A percentile compares a stretch with the other conserved stretches of the same genome.
phyloP scores from a whole-genome alignment of 2,888 invertebrate genomes.

The Tubulanus polymorphus region DNA sequence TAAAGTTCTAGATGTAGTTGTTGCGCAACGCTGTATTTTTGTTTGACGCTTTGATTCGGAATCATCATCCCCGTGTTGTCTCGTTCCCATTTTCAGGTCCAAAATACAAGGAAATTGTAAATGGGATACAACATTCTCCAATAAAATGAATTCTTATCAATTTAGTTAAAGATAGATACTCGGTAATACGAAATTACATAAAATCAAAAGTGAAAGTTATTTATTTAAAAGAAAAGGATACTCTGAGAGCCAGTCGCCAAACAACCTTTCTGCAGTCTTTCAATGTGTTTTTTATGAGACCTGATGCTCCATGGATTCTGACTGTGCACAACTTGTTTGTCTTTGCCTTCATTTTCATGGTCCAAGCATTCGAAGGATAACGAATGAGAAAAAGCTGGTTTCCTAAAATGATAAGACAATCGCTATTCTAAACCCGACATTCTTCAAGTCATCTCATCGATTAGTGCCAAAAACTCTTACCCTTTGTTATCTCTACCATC shows the following conservation, averaged over 20 bases:
- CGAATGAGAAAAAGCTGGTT: too few relatives aligned
- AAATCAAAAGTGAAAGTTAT: not conserved
- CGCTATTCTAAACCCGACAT: too few relatives aligned
- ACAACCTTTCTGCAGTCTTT: not conserved
- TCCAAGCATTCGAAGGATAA: too few relatives aligned
- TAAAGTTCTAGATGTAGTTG: conserved; percentile 54
- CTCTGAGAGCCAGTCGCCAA: not conserved
- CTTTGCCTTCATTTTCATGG: too few relatives aligned
- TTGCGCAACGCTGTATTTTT: conserved; percentile 54
- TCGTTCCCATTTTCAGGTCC: conserved; percentile 58
- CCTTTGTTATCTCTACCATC: too few relatives aligned
- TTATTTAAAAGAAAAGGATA: not conserved
- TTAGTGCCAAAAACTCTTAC: too few relatives aligned
- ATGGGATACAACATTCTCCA: conserved; percentile 58
- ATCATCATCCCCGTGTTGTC: conserved; percentile 55
- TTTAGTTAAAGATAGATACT: not conserved
- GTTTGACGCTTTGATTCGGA: conserved; percentile 53
- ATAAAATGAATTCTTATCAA: conserved; percentile 56
- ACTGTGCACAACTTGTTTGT: too few relatives aligned
- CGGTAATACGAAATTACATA: not conserved
- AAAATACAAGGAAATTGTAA: conserved; percentile 57
- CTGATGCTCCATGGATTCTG: not conserved
- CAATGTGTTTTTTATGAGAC: not conserved
- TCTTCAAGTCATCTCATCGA: too few relatives aligned
- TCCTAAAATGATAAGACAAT: too few relatives aligned